Percentiles rank a stretch among this genome's conserved stretches.
Conservation (phyloP, 2,113 vertebrate species). For the Rostratula benghalensis region DNA sequence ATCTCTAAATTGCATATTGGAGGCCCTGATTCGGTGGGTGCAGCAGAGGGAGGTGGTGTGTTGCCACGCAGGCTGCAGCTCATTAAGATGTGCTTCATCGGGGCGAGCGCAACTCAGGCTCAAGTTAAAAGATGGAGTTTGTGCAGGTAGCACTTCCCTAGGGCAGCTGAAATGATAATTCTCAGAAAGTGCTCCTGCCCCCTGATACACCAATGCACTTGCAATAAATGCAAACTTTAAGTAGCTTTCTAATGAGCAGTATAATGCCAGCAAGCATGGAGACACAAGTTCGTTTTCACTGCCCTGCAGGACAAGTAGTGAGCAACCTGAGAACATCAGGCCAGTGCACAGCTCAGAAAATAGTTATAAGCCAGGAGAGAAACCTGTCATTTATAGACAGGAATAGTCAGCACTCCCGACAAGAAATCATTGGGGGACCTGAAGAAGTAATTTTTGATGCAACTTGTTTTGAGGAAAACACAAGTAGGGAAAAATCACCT, state of each 20-base stretch:
- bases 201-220: background rate
- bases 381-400: background rate
- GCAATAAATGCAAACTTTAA: background rate
- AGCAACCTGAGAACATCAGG: background rate
- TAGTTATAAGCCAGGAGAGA: background rate
- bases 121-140: background rate
- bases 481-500: background rate
- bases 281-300: background rate
- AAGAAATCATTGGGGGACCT: background rate
- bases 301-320: background rate
- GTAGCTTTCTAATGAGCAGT: background rate
- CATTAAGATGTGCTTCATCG: background rate
- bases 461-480: background rate
- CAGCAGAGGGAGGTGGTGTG: background rate
- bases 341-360: background rate
- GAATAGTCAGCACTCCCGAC: background rate
- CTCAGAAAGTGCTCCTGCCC: background rate
- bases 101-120: background rate
- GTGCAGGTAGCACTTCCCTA: background rate
- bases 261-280: background rate
- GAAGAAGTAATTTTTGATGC: background rate
- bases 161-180: background rate
- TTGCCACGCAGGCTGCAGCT: background rate
- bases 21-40: fast-evolving
- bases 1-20: background rate